Conservation (phyloP, 2,113 vertebrate genomes). For the Gnathonemus longibarbis region DNA sequence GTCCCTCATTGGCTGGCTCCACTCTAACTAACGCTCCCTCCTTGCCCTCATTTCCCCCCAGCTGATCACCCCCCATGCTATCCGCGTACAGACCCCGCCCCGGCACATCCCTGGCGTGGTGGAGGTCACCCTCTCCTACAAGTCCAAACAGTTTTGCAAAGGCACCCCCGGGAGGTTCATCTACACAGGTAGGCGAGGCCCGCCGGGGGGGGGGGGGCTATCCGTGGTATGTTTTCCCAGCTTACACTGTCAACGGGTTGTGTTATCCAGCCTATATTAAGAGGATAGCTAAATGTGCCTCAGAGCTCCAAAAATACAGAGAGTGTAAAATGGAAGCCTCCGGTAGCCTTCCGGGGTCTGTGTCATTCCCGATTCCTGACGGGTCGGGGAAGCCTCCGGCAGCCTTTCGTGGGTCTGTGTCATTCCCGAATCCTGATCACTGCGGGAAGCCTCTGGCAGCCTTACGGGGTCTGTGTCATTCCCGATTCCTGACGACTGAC, state of each 20-base stretch:
- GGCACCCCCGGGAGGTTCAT: constrained; percentile 99
- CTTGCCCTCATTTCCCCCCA: constrained; percentile 40
- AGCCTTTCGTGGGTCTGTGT: no score
- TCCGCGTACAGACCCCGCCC: constrained; percentile 94
- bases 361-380: background rate
- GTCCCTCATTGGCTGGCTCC: background rate
- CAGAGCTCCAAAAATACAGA: background rate
- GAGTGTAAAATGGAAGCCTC: background rate
- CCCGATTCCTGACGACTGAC: no score
- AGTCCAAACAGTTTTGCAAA: constrained; percentile 99
- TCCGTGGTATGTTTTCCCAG: background rate
- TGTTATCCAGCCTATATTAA: background rate
- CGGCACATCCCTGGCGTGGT: constrained; percentile 97
- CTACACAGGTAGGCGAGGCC: constrained; percentile 80
- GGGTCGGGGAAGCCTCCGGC: background rate
- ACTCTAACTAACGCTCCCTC: background rate
- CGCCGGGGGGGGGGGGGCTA: background rate
- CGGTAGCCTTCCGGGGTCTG: no score
- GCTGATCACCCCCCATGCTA: constrained; percentile 97
- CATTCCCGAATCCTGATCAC: no score
- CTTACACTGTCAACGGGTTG: background rate
- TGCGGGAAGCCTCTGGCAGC: no score
- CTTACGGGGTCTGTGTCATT: no score
- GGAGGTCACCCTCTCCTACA: constrained; percentile 98
- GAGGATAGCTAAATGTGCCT: background rate